phyloP scores from a whole-genome alignment of 2,113 vertebrate species.

The Oenanthe oenanthe region DNA sequence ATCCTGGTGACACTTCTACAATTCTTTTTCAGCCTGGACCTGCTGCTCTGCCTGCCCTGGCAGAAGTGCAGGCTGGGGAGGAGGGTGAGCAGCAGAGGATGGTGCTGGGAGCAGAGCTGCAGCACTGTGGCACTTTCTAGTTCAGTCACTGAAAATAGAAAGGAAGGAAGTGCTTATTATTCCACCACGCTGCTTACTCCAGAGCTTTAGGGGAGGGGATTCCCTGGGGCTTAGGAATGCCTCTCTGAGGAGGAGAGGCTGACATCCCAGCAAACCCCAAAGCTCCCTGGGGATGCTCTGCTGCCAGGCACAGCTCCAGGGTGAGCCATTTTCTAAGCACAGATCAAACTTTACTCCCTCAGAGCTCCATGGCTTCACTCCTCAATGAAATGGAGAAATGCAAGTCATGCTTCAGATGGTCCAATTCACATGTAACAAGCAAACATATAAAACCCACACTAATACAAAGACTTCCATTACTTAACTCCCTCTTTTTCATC shows the following conservation, averaged over 20 bases:
- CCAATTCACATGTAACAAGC: background rate
- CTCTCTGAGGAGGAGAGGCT: conserved; percentile 19
- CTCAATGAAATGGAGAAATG: background rate
- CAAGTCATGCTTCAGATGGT: background rate
- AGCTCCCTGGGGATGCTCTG: background rate
- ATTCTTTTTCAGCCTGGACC: background rate
- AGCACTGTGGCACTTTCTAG: background rate
- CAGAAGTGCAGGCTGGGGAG: background rate
- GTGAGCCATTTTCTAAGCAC: conserved; percentile 34
- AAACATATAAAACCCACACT: background rate
- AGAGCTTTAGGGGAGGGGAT: conserved; percentile 22
- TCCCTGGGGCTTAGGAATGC: conserved; percentile 62
- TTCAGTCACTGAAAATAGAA: conserved; percentile 47
- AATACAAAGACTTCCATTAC: background rate
- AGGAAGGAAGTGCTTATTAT: conserved; percentile 57
- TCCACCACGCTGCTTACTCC: conserved; percentile 10
- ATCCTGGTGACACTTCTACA: background rate
- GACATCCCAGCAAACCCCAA: conserved; percentile 19
- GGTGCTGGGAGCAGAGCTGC: background rate
- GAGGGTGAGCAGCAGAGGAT: background rate
- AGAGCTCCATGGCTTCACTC: background rate
- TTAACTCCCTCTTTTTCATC: background rate
- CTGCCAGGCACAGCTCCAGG: background rate
- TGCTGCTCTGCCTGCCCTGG: background rate
- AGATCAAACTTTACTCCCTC: background rate